These are phyloP conservation scores for Adrianichthys oophorus DNA, from an alignment of 2,797 vertebrate species.

Conservation along the genomic window DNA sequence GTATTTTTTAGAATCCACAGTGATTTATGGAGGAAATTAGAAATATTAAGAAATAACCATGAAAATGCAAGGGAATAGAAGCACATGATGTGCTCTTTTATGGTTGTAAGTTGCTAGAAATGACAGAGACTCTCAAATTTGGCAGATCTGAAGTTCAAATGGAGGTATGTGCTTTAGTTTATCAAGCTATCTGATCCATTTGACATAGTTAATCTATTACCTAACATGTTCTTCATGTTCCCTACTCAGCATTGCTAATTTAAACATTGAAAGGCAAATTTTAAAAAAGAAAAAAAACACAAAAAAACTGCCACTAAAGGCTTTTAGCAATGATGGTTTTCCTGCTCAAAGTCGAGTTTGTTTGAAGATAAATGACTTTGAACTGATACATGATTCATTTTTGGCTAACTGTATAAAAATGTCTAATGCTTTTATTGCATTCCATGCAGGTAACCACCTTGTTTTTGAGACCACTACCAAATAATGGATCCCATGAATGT, in stretches of 20 bases:
- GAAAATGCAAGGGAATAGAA: too few species aligned
- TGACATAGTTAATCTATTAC: slow-evolving; percentile 59
- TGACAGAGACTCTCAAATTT: slow-evolving; percentile 34
- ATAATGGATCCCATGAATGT: too few species aligned
- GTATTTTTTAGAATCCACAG: too few species aligned
- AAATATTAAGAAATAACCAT: too few species aligned
- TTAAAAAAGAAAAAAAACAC: too few species aligned
- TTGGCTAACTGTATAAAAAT: slow-evolving; percentile 84
- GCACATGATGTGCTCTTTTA: too few species aligned
- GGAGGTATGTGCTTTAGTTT: slow-evolving; percentile 38
- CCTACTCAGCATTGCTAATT: slow-evolving; percentile 44
- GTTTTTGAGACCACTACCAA: too few species aligned
- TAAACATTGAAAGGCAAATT: slow-evolving; percentile 8
- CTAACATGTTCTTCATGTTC: slow-evolving; percentile 44
- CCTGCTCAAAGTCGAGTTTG: slow-evolving; percentile 82
- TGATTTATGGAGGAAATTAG: too few species aligned
- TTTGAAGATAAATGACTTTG: slow-evolving; percentile 82
- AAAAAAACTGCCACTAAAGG: slow-evolving; percentile 76
- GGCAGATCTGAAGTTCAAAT: slow-evolving; percentile 14
- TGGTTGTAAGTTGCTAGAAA: too few species aligned
- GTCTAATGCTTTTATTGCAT: too few species aligned
- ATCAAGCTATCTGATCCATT: slow-evolving; percentile 39
- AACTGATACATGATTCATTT: slow-evolving; percentile 85
- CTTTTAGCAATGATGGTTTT: slow-evolving; percentile 82
- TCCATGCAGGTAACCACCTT: too few species aligned